Evolutionary conservation across 2,113 vertebrate species (phyloP), one percentile per base, ranked within the genome.

Genomic region (Silurus glanis): DNA sequence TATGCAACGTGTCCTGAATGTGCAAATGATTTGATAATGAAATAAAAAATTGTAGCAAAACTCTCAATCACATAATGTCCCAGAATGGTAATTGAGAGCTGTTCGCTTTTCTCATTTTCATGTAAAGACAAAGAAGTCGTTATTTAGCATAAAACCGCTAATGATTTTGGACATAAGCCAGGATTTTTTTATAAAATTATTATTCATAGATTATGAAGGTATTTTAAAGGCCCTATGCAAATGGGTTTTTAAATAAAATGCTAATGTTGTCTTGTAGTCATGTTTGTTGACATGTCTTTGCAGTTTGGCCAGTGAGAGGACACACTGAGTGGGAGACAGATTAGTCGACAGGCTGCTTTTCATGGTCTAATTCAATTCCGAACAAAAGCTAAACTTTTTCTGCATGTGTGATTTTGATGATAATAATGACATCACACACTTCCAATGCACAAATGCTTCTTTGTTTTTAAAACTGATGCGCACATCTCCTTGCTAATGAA

Each of bases 331-430:
- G 49, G 75, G 61, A 56, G 85, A 89, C 62, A 66, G 83, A 87
- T 82, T 83, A 83, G 69, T 64, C 85, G 72, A 87, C 88, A 87
- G 86, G 72, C 51, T 74, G 51, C 58, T 79, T 74, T 83, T 87
- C 56, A 86, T 79, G 74, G 71, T 19, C 74, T 85, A 85, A 87
- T 89, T 80, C 64, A 83, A 82, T 47, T 55, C 56, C 51, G 64
- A 74, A 79, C 67, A 87, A 85, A 78, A 80, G 82, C 53, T 71
- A 64, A 51, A 12, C 69, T 69, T 28, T 47, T 5, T 51, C 10
- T 87, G 74, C 67, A 49, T 84, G 78, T 72, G 47, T 83, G 56
- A 79, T n/a, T 72, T 8, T 72, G 13, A 19, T 49, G 49, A 75
- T 86, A 76, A 81, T 28, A 67, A 9, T 84, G 37, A 37, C 37